phyloP scores from a whole-genome alignment of 1,140 invertebrate genomes.

The Charaxes varanes region DNA sequence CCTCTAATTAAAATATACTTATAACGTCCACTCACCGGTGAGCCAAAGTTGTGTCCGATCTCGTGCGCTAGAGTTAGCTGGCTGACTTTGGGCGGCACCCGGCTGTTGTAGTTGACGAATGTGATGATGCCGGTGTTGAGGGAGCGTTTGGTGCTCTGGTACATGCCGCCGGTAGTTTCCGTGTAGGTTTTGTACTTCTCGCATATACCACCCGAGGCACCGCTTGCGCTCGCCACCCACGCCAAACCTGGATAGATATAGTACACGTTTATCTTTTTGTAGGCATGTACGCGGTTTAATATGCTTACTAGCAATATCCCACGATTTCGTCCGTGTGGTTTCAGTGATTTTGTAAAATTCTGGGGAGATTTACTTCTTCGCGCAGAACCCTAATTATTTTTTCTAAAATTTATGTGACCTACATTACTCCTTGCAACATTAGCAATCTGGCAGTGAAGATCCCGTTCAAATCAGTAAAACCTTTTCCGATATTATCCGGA shows the following conservation, averaged over 20 bases:
- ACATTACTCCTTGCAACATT: too few relatives aligned
- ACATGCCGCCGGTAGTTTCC: slow-evolving; percentile 93
- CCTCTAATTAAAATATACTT: too few relatives aligned
- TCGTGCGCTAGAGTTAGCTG: slow-evolving; percentile 98
- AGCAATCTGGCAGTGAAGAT: too few relatives aligned
- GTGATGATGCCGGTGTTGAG: slow-evolving; percentile 99
- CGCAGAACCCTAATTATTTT: too few relatives aligned
- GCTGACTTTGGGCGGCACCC: slow-evolving; percentile 97
- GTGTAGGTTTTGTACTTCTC: slow-evolving; percentile 98
- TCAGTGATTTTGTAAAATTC: too few relatives aligned
- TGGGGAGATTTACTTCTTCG: too few relatives aligned
- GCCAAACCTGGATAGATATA: slow-evolving; percentile 95
- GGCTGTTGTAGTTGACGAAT: slow-evolving; percentile 98
- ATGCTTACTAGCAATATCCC: too few relatives aligned
- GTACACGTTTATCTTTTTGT: background rate
- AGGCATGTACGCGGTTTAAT: background rate
- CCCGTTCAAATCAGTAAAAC: too few relatives aligned
- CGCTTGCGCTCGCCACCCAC: slow-evolving; percentile 97
- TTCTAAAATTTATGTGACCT: too few relatives aligned
- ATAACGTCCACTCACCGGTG: slow-evolving; percentile 82
- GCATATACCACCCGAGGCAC: slow-evolving; percentile 98
- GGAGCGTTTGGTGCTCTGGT: slow-evolving; percentile 94
- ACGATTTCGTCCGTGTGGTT: too few relatives aligned
- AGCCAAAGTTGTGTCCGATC: slow-evolving; percentile 99
- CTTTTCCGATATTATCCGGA: too few relatives aligned